phyloP scores from a whole-genome alignment of 2,888 invertebrate species.

The Drosophila pseudotakahashii region DNA sequence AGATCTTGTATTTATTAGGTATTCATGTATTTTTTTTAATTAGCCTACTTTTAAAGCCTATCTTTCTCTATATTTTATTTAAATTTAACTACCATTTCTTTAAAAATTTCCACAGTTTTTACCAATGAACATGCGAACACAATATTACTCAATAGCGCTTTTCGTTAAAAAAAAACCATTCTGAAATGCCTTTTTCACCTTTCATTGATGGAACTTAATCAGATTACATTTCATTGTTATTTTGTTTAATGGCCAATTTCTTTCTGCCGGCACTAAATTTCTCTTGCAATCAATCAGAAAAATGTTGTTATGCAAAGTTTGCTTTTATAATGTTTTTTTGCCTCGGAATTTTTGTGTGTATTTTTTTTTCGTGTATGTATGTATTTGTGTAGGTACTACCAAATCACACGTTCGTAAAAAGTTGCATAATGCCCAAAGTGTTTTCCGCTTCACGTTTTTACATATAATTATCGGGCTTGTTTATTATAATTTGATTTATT shows the following conservation, averaged over 20 bases:
- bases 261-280: slow-evolving; percentile 24
- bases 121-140: not conserved
- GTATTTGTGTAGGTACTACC: slow-evolving; percentile 6
- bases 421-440: slow-evolving; percentile 44
- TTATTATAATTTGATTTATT: slow-evolving; percentile 45
- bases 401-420: slow-evolving; percentile 39
- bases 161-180: slow-evolving; percentile 2
- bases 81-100: not conserved
- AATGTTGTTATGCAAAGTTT: slow-evolving; percentile 43
- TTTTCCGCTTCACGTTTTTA: slow-evolving; percentile 43
- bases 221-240: not conserved
- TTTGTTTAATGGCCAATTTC: slow-evolving; percentile 31
- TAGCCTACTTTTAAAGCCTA: too few relatives aligned
- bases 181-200: not conserved
- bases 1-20: too few relatives aligned
- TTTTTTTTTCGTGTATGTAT: slow-evolving; percentile 14
- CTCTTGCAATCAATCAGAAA: slow-evolving; percentile 35
- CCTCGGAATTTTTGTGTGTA: slow-evolving; percentile 19
- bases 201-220: slow-evolving; percentile 3
- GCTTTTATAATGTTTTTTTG: slow-evolving; percentile 30
- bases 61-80: not conserved
- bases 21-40: too few relatives aligned
- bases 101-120: not conserved
- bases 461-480: slow-evolving; percentile 40
- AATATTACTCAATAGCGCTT: not conserved